Percentiles rank a stretch among this genome's conserved stretches.
Conservation (phyloP, 92 coral and sea anemone species). For the Palythoa grandiflora region DNA sequence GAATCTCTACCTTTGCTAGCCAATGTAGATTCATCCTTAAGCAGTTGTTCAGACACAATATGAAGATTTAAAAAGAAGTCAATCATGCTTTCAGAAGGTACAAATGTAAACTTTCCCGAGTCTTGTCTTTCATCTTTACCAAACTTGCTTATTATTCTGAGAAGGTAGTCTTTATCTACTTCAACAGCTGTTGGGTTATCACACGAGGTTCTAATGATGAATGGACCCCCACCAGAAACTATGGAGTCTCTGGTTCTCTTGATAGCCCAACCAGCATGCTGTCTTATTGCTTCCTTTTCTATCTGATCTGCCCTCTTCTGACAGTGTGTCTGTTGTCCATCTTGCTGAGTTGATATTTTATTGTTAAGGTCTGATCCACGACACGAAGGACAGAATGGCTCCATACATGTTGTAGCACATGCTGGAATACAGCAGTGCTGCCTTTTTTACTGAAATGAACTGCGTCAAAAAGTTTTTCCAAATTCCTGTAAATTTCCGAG, state of each 20-base stretch:
- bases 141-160: conserved; percentile 4
- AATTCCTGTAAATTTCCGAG: conserved; percentile 9
- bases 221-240: background rate
- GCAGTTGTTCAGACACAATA: conserved; percentile 20
- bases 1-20: conserved; percentile 20
- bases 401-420: conserved; percentile 11
- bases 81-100: conserved; percentile 28
- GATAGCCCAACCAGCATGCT: conserved; percentile 31
- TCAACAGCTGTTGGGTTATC: conserved; percentile 19
- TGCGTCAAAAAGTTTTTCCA: conserved; percentile 9
- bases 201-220: background rate
- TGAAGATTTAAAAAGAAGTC: conserved; percentile 45
- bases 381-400: conserved; percentile 20
- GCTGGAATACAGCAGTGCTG: conserved; percentile 13
- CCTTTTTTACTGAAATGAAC: background rate
- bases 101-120: conserved; percentile 47
- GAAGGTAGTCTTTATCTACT: conserved; percentile 43
- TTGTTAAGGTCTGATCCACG: conserved; percentile 11
- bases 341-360: background rate
- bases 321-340: background rate
- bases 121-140: conserved; percentile 56
- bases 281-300: conserved; percentile 27
- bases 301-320: conserved; percentile 1
- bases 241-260: conserved; percentile 16
- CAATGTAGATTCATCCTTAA: background rate